Base-by-base conservation (phyloP, 1,140 invertebrate species). In the Brachionus angularis region DNA sequence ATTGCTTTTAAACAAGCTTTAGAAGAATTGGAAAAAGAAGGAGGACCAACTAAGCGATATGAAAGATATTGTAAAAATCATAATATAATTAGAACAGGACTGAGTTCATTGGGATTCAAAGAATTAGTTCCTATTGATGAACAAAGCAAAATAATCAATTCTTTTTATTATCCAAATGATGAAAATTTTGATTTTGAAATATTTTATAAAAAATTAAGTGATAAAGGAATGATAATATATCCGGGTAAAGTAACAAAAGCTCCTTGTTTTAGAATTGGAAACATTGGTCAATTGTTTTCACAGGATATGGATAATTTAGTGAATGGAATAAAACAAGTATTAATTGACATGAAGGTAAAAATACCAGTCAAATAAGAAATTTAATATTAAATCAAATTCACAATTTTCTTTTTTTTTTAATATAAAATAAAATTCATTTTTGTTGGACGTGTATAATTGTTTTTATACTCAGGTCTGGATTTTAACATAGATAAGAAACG, bases 251-350 rank as follows among this genome's bases (percentile, higher is more conserved):
- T 84, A 25, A 77, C 83, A 10, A 77, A 80, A 49, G 77, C 78
- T 4, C 79, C 83, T 44, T 82, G 81, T 73, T 84, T 85, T 75
- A 77, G 84, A 12, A 83, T 85, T 58, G 83, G 83, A 29, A 84
- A 78, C 74, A 85, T 84, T 55, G 84, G 84, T 14, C 75, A 84
- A 71, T 73, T 55, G 1, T 33, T 16, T 33, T 27, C 52, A 1
- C 64, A 75, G 10, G 83, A 85, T 73, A 80, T 85, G 78, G 42
- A 74, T 18, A 74, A 78, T n/a, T 72, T 85, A 27, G 73, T 83
- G 27, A 39, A 67, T 5, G 78, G 75, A 73, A 76, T 84, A 8
- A 72, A 79, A 72, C 71, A 78, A 23, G 82, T 83, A 29, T 77
- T 80, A 70, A 46, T 67, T 10, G 79, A 82, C 23, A 83, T 83